Evolutionary conservation across 2,888 invertebrate species (phyloP).

Genomic region (Cephus pygmeus): DNA sequence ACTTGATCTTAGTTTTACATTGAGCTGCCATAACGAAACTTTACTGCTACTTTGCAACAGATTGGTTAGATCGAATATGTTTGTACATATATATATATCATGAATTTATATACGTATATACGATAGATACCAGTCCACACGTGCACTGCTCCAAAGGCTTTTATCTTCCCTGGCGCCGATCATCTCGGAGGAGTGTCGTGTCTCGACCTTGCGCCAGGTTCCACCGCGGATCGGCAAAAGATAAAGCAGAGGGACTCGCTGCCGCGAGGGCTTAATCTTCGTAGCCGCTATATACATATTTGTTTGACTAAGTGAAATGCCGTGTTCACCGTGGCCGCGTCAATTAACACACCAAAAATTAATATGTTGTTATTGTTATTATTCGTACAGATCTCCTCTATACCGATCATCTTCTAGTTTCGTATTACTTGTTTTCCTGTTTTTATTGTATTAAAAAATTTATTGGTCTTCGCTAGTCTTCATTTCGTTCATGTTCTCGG

Average conservation of each 20-base stretch:
- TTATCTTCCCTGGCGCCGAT: not conserved
- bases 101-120: not conserved
- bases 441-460: too few species aligned
- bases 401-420: not conserved
- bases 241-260: not conserved
- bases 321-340: constrained; percentile 38
- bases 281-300: constrained; percentile 48
- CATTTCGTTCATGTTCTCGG: not conserved
- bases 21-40: not conserved
- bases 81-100: not conserved
- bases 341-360: constrained; percentile 13
- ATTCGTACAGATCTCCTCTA: not conserved
- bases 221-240: not conserved
- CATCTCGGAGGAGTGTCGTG: not conserved
- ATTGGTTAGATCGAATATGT: too few species aligned
- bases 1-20: not conserved
- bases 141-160: not conserved
- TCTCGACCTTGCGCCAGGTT: constrained; percentile 1
- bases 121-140: not conserved
- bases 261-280: not conserved
- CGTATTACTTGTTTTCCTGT: too few species aligned
- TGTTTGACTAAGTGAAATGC: constrained; percentile 53
- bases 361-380: not conserved
- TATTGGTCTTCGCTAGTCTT: not conserved
- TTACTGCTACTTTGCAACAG: not conserved